Percentiles rank a stretch among this genome's conserved stretches.
Conservation (phyloP, 1,140 invertebrate genomes). For the Sinonovacula constricta region DNA sequence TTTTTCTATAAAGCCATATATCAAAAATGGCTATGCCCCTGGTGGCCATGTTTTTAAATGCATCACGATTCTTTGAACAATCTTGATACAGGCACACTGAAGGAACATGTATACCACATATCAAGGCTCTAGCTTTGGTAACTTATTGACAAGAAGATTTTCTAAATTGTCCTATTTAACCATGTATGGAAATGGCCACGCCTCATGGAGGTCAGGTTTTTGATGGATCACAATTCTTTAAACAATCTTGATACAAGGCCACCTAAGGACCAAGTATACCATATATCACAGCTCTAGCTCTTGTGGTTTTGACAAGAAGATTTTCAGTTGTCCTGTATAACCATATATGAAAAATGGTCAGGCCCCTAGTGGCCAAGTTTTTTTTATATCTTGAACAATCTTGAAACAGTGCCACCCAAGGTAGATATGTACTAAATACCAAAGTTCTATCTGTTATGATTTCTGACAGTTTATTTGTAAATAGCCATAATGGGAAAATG, state of each 20-base stretch:
- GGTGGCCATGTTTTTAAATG: background rate
- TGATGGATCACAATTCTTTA: background rate
- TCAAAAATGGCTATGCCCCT: background rate
- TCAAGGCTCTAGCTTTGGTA: background rate
- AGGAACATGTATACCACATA: background rate
- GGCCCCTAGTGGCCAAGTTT: too few relatives aligned
- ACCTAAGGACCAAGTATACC: background rate
- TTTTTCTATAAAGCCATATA: background rate
- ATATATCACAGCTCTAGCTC: too few relatives aligned
- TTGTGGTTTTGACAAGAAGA: too few relatives aligned
- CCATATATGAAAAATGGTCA: too few relatives aligned
- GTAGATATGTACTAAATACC: too few relatives aligned
- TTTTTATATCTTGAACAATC: too few relatives aligned
- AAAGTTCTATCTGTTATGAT: too few relatives aligned
- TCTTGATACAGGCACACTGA: background rate
- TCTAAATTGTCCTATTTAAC: background rate
- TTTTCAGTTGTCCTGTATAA: too few relatives aligned
- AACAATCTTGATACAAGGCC: background rate
- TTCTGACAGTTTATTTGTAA: too few relatives aligned
- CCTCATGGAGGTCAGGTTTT: background rate
- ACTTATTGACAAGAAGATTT: background rate
- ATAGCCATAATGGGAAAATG: too few relatives aligned
- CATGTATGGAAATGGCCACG: background rate
- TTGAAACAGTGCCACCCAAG: too few relatives aligned
- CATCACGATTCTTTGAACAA: background rate